A percentile compares a stretch with the other conserved stretches of the same genome.
Evolutionary conservation across 2,888 invertebrate species (phyloP).

Genomic region (Philhelius pedissequus): DNA sequence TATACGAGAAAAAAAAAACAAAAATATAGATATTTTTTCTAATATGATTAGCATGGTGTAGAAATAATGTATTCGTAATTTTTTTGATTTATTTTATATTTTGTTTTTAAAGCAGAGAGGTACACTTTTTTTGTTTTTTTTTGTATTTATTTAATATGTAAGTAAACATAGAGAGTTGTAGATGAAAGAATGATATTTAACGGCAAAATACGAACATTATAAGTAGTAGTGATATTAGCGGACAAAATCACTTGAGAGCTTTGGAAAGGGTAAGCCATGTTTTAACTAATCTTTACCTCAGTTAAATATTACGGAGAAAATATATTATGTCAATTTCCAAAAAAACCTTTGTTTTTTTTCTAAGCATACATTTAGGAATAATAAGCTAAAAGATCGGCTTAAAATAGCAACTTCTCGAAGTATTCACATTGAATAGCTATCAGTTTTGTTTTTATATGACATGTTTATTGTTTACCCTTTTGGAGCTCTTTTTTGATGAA

Average conservation of each 20-base stretch:
- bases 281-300: neutral
- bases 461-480: neutral
- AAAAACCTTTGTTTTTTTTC: too few species aligned
- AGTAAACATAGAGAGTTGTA: conserved; percentile 36
- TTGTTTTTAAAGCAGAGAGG: conserved; percentile 20
- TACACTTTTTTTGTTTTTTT: conserved; percentile 5
- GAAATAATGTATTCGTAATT: conserved; percentile 38
- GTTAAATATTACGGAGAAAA: neutral
- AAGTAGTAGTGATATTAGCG: conserved; percentile 52
- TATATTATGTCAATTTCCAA: too few species aligned
- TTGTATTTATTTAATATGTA: conserved; percentile 19
- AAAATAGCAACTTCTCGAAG: too few species aligned
- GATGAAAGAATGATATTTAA: conserved; percentile 36
- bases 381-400: too few species aligned
- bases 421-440: too few species aligned
- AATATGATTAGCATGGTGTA: conserved; percentile 62
- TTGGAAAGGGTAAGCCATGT: neutral
- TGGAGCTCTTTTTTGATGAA: neutral
- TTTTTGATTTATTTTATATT: neutral
- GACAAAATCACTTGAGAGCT: conserved; percentile 33
- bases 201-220: conserved; percentile 22
- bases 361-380: too few species aligned
- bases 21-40: conserved; percentile 49
- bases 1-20: conserved; percentile 46
- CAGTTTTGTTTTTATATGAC: too few species aligned